A percentile compares a stretch with the other conserved stretches of the same genome.
Evolutionary conservation across 2,888 invertebrate species (phyloP).

Genomic region (Drosophila melanosoma): DNA sequence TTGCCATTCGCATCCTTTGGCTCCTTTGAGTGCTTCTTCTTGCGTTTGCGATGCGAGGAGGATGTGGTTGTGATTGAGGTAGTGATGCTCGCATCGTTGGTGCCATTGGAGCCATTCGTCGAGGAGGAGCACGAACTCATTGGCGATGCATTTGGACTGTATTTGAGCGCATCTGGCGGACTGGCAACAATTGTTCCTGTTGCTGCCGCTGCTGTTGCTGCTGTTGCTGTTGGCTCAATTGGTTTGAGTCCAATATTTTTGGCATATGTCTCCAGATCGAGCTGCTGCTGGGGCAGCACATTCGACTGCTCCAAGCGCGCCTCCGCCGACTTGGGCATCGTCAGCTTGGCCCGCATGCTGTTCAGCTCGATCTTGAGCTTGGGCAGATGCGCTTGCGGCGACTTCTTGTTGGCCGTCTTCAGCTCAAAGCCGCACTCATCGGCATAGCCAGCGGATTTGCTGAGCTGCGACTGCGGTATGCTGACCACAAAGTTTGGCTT

Average conservation of each 20-base stretch:
- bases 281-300: slow-evolving; percentile 42
- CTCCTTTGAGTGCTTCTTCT: slow-evolving; percentile 87
- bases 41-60: slow-evolving; percentile 86
- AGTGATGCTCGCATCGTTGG: slow-evolving; percentile 37
- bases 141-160: slow-evolving; percentile 83
- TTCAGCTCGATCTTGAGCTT: slow-evolving; percentile 83
- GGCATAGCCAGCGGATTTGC: slow-evolving; percentile 67
- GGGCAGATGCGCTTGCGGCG: slow-evolving; percentile 68
- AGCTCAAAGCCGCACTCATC: slow-evolving; percentile 82
- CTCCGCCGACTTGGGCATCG: slow-evolving; percentile 81
- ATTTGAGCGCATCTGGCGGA: slow-evolving; percentile 60
- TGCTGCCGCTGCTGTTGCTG: background rate
- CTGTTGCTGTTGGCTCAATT: slow-evolving; percentile 64
- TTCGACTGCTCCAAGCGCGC: slow-evolving; percentile 65
- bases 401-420: slow-evolving; percentile 83
- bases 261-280: slow-evolving; percentile 84
- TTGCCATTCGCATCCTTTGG: slow-evolving; percentile 85
- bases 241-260: slow-evolving; percentile 84
- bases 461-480: slow-evolving; percentile 83
- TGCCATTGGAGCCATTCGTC: slow-evolving; percentile 79
- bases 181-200: background rate
- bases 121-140: slow-evolving; percentile 81
- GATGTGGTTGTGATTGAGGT: slow-evolving; percentile 34
- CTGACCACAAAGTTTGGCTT: slow-evolving; percentile 82
- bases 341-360: slow-evolving; percentile 81